phyloP scores from a whole-genome alignment of 2,888 invertebrate species.

The Drosophila maculinotata region DNA sequence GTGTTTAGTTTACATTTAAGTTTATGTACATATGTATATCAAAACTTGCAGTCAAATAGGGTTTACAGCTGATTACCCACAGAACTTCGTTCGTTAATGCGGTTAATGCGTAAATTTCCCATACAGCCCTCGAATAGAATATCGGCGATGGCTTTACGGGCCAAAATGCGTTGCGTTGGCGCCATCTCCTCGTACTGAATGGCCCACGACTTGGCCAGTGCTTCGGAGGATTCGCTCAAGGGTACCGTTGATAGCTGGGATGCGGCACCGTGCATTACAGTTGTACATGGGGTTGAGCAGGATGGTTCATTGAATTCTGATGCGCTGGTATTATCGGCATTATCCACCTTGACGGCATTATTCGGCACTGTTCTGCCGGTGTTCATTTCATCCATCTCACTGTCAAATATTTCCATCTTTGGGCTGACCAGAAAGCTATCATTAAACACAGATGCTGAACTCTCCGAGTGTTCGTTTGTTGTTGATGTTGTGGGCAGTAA shows the following conservation, averaged over 20 bases:
- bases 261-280: slow-evolving; percentile 12
- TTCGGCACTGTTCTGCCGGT: slow-evolving; percentile 4
- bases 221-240: slow-evolving; percentile 72
- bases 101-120: slow-evolving; percentile 76
- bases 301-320: slow-evolving; percentile 32
- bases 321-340: slow-evolving; percentile 18
- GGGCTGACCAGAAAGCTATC: slow-evolving; percentile 62
- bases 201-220: slow-evolving; percentile 81
- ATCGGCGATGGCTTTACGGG: slow-evolving; percentile 81
- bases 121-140: slow-evolving; percentile 82
- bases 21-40: not conserved
- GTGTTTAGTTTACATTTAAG: too few relatives aligned
- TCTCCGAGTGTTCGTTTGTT: slow-evolving; percentile 8
- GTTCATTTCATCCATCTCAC: slow-evolving; percentile 22
- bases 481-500: slow-evolving; percentile 4
- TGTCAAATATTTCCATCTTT: slow-evolving; percentile 66
- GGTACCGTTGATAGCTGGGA: slow-evolving; percentile 12
- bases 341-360: slow-evolving; percentile 25
- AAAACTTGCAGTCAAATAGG: not conserved
- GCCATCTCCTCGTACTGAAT: slow-evolving; percentile 81
- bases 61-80: slow-evolving; percentile 42
- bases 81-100: slow-evolving; percentile 45
- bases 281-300: slow-evolving; percentile 19
- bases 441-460: slow-evolving; percentile 20
- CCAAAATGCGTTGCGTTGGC: slow-evolving; percentile 75